Percentiles rank a stretch among this genome's conserved stretches.
These are phyloP conservation scores for Eidolon dupreanum DNA, from an alignment of 2,797 vertebrate species.

Conservation along the genomic window DNA sequence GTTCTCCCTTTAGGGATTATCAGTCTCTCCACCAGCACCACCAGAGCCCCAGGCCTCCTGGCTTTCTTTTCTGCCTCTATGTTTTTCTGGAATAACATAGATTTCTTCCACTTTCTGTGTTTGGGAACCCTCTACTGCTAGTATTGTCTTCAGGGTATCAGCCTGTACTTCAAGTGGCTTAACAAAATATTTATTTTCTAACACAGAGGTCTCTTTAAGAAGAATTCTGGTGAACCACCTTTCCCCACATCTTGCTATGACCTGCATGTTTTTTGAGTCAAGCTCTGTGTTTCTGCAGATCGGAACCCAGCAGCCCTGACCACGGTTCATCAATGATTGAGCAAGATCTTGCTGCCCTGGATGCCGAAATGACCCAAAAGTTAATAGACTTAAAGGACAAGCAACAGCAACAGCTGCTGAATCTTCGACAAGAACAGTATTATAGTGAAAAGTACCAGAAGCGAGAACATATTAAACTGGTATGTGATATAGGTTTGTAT, in stretches of 20 bases:
- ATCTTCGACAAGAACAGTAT: slow-evolving; percentile 97
- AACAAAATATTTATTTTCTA: not conserved
- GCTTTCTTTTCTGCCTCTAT: not conserved
- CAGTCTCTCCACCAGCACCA: rapidly evolving
- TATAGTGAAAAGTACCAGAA: slow-evolving; percentile 99
- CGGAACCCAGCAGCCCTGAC: slow-evolving; percentile 90
- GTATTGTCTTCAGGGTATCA: not conserved
- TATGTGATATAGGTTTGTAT: slow-evolving; percentile 43
- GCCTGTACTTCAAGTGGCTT: not conserved
- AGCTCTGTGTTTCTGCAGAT: slow-evolving; percentile 83
- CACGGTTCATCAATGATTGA: slow-evolving; percentile 91
- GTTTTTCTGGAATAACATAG: not conserved
- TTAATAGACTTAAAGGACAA: slow-evolving; percentile 94
- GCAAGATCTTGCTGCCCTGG: slow-evolving; percentile 93
- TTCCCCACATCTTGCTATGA: not conserved
- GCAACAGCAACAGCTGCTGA: slow-evolving; percentile 96
- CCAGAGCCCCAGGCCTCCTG: not conserved
- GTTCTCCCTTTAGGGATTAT: not conserved
- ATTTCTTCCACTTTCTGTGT: not conserved
- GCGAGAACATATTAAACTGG: slow-evolving; percentile 96
- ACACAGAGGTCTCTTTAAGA: not conserved
- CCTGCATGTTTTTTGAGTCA: not conserved
- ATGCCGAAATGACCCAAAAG: slow-evolving; percentile 92
- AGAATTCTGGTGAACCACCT: no score
- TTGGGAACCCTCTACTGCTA: not conserved